These are phyloP conservation scores for Sisyra terminalis DNA, from an alignment of 2,888 invertebrate genomes.

Conservation along the genomic window DNA sequence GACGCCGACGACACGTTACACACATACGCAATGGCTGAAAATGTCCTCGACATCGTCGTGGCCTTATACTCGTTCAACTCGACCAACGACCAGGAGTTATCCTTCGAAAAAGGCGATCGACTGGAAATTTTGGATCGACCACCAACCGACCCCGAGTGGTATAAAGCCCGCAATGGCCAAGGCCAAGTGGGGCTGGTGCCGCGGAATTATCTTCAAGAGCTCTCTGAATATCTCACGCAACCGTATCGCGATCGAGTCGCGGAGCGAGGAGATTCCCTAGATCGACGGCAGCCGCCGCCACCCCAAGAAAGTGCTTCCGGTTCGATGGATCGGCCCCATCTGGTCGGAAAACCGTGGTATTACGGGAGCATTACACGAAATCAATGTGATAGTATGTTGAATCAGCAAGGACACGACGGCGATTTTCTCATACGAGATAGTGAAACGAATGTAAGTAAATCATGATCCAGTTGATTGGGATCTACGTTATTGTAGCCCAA, in stretches of 20 bases:
- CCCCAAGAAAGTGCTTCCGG: conserved; percentile 12
- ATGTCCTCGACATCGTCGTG: conserved; percentile 89
- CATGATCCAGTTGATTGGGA: too few relatives aligned
- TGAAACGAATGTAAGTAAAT: conserved; percentile 85
- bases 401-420: conserved; percentile 90
- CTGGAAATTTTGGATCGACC: conserved; percentile 94
- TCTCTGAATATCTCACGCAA: conserved; percentile 76
- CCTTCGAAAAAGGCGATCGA: conserved; percentile 88
- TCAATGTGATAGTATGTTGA: conserved; percentile 90
- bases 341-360: conserved; percentile 86
- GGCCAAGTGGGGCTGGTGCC: conserved; percentile 93
- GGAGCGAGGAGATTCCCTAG: conserved; percentile 31
- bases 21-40: conserved; percentile 88
- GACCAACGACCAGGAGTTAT: conserved; percentile 88
- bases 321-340: conserved; percentile 43
- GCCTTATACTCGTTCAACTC: conserved; percentile 89
- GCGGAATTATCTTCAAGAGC: conserved; percentile 82
- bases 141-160: conserved; percentile 95
- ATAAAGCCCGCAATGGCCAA: conserved; percentile 76
- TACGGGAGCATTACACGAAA: conserved; percentile 90
- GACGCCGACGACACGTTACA: conserved; percentile 76
- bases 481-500: too few relatives aligned
- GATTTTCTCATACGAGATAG: conserved; percentile 98
- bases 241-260: conserved; percentile 47
- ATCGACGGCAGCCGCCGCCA: conserved; percentile 23